Percentiles rank a stretch among this genome's conserved stretches.
phyloP scores from a whole-genome alignment of 2,797 vertebrate genomes.

The Arctocebus calabarensis region DNA sequence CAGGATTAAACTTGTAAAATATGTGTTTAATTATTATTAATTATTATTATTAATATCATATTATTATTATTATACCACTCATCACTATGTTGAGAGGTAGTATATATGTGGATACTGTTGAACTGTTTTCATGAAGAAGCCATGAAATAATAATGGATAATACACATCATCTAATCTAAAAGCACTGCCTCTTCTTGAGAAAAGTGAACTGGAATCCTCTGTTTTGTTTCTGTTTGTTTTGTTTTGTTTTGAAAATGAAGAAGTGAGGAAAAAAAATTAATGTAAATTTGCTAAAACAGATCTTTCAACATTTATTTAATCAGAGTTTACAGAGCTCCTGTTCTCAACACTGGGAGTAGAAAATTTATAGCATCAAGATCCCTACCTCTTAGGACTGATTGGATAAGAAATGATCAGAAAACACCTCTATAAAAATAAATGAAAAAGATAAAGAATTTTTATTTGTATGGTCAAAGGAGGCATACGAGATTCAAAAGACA shows the following conservation, averaged over 20 bases:
- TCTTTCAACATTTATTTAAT: neutral
- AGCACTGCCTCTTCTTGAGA: neutral
- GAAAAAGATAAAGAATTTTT: neutral
- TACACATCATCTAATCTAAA: neutral
- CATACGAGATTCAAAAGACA: neutral
- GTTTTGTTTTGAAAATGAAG: neutral
- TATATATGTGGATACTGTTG: neutral
- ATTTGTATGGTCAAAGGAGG: neutral
- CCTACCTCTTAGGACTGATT: neutral
- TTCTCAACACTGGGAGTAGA: neutral
- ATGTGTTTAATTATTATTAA: neutral
- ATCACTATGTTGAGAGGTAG: neutral
- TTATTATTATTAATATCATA: neutral
- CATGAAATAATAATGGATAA: neutral
- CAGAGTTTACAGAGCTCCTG: neutral
- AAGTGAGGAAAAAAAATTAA: neutral
- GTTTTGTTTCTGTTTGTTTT: neutral
- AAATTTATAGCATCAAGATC: neutral
- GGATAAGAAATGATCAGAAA: neutral
- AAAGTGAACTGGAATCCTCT: neutral
- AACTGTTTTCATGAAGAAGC: neutral
- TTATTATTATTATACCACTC: neutral
- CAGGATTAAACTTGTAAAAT: neutral
- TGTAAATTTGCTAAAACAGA: neutral
- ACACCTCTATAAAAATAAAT: neutral